Base-by-base conservation (phyloP, 2,797 vertebrate genomes). In the Leptodactylus fallax region DNA sequence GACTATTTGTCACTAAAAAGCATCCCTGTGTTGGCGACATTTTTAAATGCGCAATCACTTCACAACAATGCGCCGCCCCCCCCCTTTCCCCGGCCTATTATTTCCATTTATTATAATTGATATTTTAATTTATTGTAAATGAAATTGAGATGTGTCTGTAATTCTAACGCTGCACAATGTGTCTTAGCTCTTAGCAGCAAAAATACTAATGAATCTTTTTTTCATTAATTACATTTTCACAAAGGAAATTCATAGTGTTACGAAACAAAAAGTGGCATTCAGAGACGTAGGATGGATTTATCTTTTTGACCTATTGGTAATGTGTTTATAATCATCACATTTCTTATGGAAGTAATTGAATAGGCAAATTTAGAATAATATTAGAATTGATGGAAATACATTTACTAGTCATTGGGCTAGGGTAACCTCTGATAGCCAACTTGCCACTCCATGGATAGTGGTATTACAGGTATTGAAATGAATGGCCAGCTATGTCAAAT, bases 1-100 rank as follows among this genome's bases (percentile, higher is more conserved):
- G 14, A 60, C 74, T 67, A 79, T 86, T 67, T 78, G 74, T 85
- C 74, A 65, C 36, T 51, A 61, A 71, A 74, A 84, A 61, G 71
- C 56, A 49, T 67, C 27, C n/a, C 1, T 88, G 23, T 72, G 55
- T 71, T 69, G 82, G 76, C 36, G 83, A 72, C 74, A 45, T 65
- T 65, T 63, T 49, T 25, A 69, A 65, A 80, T 51, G 63, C 55
- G 63, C 51, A 77, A 77, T 63, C 45, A 53, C 65, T 77, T 61
- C 53, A 78, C 58, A 78, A 61, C 36, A 77, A 85, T 85, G 36
- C 21, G 72, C 60, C 14, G 58, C 12, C 60, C 79, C 82, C 27
- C 53, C 53, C 0, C 47, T n/a, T 45, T 45, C 19, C 71, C n/a
- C 55, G n/a, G 3, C 55, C 53, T 36, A 85, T 85, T 60, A 60